Base-by-base conservation (phyloP, 2,113 vertebrate species). In the Petrocephalus zakoni region DNA sequence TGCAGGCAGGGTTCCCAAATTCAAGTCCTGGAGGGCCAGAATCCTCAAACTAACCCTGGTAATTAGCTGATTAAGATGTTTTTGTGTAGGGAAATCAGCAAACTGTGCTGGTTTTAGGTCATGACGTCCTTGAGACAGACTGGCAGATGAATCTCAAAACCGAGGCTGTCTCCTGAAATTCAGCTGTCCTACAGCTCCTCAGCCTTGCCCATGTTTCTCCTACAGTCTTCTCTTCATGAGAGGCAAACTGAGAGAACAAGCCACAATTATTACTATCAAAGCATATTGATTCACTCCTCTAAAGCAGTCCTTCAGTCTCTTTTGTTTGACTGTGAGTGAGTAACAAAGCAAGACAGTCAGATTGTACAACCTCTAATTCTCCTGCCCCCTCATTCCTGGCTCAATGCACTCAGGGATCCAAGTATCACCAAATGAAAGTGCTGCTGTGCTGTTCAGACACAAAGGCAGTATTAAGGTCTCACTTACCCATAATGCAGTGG, bases 391-490 rank as follows among this genome's bases (percentile, higher is more conserved):
- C 15, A 56, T n/a, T 46, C 46, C 37, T 42, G 34, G 72, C 34
- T 4, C 19, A 47, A 53, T 56, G 17, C 53, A 37, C 52, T 55
- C 83, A 21, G 49, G 52, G 84, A 85, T 49, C n/a, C 47, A 34
- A 53, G n/a, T 34, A 42, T 29, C 51, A 56, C 37, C 51, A 37
- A 34, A 37, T 37, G 5, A 56, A 86, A 86, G n/a, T 52, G 55
- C 13, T 55, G 5, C 9, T 21, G 52, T 17, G 51, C 8, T 56
- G 29, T 55, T 86, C 84, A 56, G 46, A 34, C 84, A 25, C 49
- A 86, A 56, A 53, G 7, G 51, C 25, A n/a, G 49, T 34, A 86
- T 86, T 29, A 86, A 86, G 52, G 84, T 86, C 84, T 55, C 49
- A 15, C 22, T 86, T 86, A n/a, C 49, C 46, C 78, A 83, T 49